Percentiles rank a stretch among this genome's conserved stretches.
Conservation (phyloP, 1,140 invertebrate species). For the Drosophila quadrilineata region DNA sequence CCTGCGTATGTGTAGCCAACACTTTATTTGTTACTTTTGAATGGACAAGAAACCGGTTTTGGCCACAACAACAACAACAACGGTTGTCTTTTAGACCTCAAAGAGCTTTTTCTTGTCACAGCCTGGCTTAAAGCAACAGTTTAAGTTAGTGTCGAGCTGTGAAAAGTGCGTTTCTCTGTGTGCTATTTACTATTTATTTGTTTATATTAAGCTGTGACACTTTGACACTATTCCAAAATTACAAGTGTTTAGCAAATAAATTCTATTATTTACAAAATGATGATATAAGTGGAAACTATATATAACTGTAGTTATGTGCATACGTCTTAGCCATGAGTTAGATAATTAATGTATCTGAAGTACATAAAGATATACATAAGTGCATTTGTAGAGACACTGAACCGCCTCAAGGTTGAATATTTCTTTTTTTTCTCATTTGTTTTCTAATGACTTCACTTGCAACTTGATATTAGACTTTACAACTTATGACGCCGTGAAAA, state of each 20-base stretch:
- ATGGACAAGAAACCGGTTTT: slow-evolving; percentile 29
- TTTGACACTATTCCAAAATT: background rate
- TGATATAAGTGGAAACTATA: no score
- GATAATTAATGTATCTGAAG: no score
- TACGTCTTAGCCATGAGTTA: background rate
- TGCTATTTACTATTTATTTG: background rate
- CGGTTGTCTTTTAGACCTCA: slow-evolving; percentile 6
- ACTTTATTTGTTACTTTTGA: slow-evolving; percentile 17
- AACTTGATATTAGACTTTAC: no score
- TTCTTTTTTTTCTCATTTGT: no score
- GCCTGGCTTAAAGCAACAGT: slow-evolving; percentile 21
- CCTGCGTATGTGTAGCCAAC: background rate
- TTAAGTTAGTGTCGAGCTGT: slow-evolving; percentile 20
- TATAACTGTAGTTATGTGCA: no score
- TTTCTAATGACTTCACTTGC: slow-evolving; percentile 14
- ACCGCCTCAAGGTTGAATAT: slow-evolving; percentile 18
- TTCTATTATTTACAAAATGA: background rate
- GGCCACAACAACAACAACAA: slow-evolving; percentile 1
- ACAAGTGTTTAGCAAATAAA: background rate
- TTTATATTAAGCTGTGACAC: background rate
- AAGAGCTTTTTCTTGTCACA: slow-evolving; percentile 32
- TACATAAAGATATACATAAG: no score
- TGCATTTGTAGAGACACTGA: slow-evolving; percentile 5
- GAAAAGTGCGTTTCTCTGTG: slow-evolving; percentile 9
- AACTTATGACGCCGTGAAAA: background rate